Evolutionary conservation across 2,888 invertebrate genomes (phyloP).

Genomic region (Epinotia nisella): DNA sequence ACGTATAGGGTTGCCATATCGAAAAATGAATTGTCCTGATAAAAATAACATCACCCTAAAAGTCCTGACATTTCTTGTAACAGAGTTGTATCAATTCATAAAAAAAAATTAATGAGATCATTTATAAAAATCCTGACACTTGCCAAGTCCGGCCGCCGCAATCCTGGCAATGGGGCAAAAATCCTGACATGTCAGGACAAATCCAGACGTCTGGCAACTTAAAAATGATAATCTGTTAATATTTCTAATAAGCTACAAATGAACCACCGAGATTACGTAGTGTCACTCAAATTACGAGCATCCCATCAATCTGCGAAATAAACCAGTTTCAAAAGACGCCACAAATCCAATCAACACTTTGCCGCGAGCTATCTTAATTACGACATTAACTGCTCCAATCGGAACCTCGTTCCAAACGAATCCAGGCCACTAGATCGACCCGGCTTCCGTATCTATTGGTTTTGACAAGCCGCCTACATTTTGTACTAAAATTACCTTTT

Average conservation of each 20-base stretch:
- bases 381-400: conserved; percentile 35
- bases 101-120: too few relatives aligned
- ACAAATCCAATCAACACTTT: conserved; percentile 21
- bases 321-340: conserved; percentile 19
- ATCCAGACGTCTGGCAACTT: too few relatives aligned
- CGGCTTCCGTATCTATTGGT: conserved; percentile 38
- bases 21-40: too few relatives aligned
- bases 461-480: conserved; percentile 22
- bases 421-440: conserved; percentile 29
- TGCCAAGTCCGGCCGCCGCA: too few relatives aligned
- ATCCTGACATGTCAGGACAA: too few relatives aligned
- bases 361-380: conserved; percentile 27
- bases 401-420: conserved; percentile 26
- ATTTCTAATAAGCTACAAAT: background rate
- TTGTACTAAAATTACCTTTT: background rate
- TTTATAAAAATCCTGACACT: too few relatives aligned
- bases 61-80: too few relatives aligned
- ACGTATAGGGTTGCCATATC: too few relatives aligned
- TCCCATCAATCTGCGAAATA: background rate
- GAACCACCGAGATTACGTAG: conserved; percentile 1
- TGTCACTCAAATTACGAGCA: conserved; percentile 2
- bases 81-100: too few relatives aligned
- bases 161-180: too few relatives aligned
- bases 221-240: too few relatives aligned
- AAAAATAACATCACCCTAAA: too few relatives aligned